Conservation (phyloP, 2,797 vertebrate species). For the Malurus splendens region DNA sequence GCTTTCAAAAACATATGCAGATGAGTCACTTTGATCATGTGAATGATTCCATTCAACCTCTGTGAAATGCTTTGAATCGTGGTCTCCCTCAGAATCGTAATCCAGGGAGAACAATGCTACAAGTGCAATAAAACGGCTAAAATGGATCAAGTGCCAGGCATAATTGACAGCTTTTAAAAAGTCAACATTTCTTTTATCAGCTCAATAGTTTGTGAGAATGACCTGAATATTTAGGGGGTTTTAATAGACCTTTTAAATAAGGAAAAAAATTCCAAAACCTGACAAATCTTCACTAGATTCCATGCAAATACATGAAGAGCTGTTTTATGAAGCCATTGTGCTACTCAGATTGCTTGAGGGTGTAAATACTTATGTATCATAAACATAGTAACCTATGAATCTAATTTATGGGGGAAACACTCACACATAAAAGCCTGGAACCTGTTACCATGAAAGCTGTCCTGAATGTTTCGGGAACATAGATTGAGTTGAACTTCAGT, state of each 20-base stretch:
- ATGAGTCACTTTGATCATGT: constrained; percentile 35
- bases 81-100: neutral
- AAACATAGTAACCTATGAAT: neutral
- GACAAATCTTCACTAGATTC: neutral
- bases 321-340: neutral
- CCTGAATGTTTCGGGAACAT: neutral
- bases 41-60: constrained; percentile 32
- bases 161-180: neutral
- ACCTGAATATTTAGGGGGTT: neutral
- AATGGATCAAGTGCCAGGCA: neutral
- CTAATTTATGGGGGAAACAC: neutral
- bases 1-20: neutral
- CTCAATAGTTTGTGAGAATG: neutral
- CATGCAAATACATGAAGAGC: neutral
- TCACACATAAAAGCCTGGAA: neutral
- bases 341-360: neutral
- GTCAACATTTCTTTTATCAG: neutral
- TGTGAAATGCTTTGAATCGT: neutral
- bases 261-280: neutral
- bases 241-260: neutral
- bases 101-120: neutral
- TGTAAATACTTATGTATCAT: neutral
- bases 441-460: neutral
- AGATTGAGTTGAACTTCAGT: neutral
- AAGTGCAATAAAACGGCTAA: neutral